phyloP scores from a whole-genome alignment of 2,113 vertebrate genomes.

The Carassius auratus region DNA sequence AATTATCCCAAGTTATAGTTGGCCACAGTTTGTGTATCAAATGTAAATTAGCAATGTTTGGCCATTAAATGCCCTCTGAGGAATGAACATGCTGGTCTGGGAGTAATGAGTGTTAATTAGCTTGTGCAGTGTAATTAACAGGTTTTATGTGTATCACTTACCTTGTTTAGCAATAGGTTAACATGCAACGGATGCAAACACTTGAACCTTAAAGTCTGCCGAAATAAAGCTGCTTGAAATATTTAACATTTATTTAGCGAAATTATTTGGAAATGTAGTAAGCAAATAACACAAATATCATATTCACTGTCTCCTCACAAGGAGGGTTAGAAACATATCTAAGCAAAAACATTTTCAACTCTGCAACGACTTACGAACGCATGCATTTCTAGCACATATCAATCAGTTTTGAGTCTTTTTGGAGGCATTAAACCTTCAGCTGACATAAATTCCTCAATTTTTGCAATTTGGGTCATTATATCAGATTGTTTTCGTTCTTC shows the following conservation, averaged over 20 bases:
- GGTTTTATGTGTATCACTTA: slow-evolving; percentile 51
- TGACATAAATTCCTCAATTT: slow-evolving; percentile 70
- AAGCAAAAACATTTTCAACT: background rate
- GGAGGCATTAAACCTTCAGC: slow-evolving; percentile 59
- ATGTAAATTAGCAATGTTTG: slow-evolving; percentile 73
- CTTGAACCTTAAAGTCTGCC: background rate
- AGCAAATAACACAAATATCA: background rate
- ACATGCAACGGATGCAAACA: background rate
- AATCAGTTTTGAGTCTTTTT: slow-evolving; percentile 63
- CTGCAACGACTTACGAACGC: background rate
- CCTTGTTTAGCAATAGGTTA: slow-evolving; percentile 41
- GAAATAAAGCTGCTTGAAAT: background rate
- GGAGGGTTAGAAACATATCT: background rate
- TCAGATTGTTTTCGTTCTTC: slow-evolving; percentile 60
- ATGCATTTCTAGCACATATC: slow-evolving; percentile 37
- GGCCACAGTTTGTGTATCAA: slow-evolving; percentile 70
- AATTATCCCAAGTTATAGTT: slow-evolving; percentile 80
- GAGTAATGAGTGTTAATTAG: slow-evolving; percentile 91
- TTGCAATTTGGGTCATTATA: slow-evolving; percentile 70
- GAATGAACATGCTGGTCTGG: slow-evolving; percentile 73
- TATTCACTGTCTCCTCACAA: background rate
- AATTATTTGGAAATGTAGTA: background rate
- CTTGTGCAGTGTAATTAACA: slow-evolving; percentile 52
- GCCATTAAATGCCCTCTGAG: slow-evolving; percentile 79
- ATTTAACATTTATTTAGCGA: slow-evolving; percentile 8